These are phyloP conservation scores for Dynastes maya DNA, from an alignment of 2,888 invertebrate species.

Conservation along the genomic window DNA sequence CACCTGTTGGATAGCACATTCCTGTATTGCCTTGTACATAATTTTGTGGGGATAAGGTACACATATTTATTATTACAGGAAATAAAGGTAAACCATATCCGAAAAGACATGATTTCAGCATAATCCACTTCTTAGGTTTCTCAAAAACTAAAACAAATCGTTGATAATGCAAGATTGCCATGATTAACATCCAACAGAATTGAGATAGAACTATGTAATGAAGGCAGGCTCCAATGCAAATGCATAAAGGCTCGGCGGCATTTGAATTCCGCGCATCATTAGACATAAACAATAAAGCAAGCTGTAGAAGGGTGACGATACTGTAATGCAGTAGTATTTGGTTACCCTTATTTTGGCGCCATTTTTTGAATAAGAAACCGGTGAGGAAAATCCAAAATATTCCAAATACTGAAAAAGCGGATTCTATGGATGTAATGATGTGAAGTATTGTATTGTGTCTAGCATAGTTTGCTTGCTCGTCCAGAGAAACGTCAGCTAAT, in stretches of 20 bases:
- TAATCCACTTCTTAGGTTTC: conserved; percentile 49
- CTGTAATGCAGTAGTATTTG: conserved; percentile 65
- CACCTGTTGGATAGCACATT: conserved; percentile 74
- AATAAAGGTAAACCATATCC: conserved; percentile 77
- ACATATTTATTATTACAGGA: conserved; percentile 71
- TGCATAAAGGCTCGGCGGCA: conserved; percentile 70
- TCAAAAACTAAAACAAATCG: conserved; percentile 72
- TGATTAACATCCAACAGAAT: conserved; percentile 83
- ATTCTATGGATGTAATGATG: conserved; percentile 73
- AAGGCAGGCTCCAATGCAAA: conserved; percentile 75
- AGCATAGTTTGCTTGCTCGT: conserved; percentile 58
- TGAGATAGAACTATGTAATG: conserved; percentile 80
- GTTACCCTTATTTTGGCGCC: conserved; percentile 72
- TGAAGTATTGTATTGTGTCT: conserved; percentile 66
- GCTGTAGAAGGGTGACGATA: conserved; percentile 63
- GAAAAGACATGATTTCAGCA: conserved; percentile 76
- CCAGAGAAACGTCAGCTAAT: conserved; percentile 65
- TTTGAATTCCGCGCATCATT: conserved; percentile 59
- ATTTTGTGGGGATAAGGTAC: conserved; percentile 70
- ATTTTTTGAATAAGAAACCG: conserved; percentile 74
- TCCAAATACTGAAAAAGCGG: conserved; percentile 72
- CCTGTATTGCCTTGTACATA: conserved; percentile 69
- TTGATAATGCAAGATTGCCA: conserved; percentile 79
- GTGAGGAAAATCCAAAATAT: conserved; percentile 72
- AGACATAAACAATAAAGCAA: conserved; percentile 66